phyloP scores from a whole-genome alignment of 2,797 vertebrate genomes.

The Neopelma chrysocephalum region DNA sequence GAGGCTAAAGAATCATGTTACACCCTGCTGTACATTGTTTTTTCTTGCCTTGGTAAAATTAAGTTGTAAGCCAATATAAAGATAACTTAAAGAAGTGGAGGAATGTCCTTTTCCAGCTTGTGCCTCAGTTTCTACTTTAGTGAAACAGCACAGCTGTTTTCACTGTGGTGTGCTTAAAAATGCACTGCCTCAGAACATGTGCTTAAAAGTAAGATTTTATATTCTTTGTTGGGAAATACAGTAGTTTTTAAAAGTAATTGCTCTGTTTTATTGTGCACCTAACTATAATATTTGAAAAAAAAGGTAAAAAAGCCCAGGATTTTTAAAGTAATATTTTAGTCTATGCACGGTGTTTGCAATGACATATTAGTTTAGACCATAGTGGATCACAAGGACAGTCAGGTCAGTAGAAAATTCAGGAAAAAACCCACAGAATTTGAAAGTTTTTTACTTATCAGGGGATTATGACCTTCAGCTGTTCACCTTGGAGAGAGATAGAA shows the following conservation, averaged over 20 bases:
- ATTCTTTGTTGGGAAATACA: not conserved
- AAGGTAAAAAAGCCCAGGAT: accelerated
- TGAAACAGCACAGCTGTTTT: not conserved
- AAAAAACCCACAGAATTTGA: accelerated
- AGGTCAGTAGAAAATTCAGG: not conserved
- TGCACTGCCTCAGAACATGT: not conserved
- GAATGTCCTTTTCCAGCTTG: not conserved
- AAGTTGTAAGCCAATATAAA: not conserved
- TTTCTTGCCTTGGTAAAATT: not conserved
- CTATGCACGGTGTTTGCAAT: not conserved
- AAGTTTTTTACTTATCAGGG: not conserved
- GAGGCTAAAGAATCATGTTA: not conserved
- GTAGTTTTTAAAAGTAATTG: not conserved
- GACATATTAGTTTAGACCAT: not conserved
- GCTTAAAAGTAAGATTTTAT: not conserved
- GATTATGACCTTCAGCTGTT: not conserved
- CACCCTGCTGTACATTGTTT: not conserved
- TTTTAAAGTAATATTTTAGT: not conserved
- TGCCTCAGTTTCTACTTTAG: not conserved
- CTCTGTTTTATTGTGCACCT: not conserved
- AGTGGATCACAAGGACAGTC: not conserved
- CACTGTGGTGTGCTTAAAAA: not conserved
- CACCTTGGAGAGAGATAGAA: not conserved
- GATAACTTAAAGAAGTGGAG: not conserved
- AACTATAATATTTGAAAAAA: not conserved